Percentiles rank a stretch among this genome's conserved stretches.
phyloP scores from a whole-genome alignment of 2,797 vertebrate species.

The Heteromormyrus szaboi region DNA sequence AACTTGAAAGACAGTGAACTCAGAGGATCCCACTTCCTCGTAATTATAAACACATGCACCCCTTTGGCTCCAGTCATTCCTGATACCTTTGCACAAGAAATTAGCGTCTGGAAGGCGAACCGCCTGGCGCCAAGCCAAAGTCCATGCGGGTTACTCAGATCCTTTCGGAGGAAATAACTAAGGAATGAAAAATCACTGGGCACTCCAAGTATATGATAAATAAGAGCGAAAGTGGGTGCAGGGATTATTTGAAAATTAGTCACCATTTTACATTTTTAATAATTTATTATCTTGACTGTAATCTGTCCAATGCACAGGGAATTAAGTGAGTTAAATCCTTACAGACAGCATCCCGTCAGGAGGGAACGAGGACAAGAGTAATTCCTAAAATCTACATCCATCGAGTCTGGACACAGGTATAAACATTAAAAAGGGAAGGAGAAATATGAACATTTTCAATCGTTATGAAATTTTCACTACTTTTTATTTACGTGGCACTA shows the following conservation, averaged over 20 bases:
- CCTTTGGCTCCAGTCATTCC: slow-evolving; percentile 25
- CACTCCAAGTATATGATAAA: not conserved
- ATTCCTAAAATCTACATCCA: not conserved
- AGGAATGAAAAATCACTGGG: not conserved
- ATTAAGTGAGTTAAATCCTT: not conserved
- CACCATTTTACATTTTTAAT: not conserved
- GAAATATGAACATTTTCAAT: not conserved
- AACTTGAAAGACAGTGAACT: slow-evolving; percentile 29
- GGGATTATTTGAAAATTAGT: not conserved
- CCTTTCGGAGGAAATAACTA: slow-evolving; percentile 32
- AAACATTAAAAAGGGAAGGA: not conserved
- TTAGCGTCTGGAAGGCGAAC: slow-evolving; percentile 55
- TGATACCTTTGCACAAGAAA: slow-evolving; percentile 54
- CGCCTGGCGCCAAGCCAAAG: slow-evolving; percentile 42
- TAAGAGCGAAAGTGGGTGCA: not conserved
- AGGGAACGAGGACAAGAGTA: not conserved
- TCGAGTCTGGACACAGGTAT: not conserved
- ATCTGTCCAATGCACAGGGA: not conserved
- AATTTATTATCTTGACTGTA: not conserved
- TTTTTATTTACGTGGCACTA: not conserved
- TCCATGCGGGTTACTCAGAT: slow-evolving; percentile 42
- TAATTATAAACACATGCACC: slow-evolving; percentile 43
- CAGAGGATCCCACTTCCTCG: slow-evolving; percentile 35
- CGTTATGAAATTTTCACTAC: not conserved
- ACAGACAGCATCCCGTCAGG: not conserved